Percentiles rank a stretch among this genome's conserved stretches.
Evolutionary conservation across 2,888 invertebrate genomes (phyloP).

Genomic region (Saturnia pavonia): DNA sequence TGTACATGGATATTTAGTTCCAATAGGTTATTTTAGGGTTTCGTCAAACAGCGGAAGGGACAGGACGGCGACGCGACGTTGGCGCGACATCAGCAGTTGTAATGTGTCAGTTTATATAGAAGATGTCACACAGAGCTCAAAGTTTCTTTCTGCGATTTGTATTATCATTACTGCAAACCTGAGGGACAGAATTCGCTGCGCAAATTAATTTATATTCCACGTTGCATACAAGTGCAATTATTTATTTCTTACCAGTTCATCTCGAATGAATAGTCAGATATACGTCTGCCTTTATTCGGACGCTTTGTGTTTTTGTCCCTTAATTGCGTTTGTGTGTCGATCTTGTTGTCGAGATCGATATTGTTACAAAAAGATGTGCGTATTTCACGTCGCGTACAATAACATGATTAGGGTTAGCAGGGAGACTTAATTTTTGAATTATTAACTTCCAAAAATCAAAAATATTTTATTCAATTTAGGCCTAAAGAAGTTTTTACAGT

Average conservation of each 20-base stretch:
- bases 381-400: not conserved
- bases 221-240: slow-evolving; percentile 8
- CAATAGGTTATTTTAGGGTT: too few relatives aligned
- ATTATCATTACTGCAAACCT: too few relatives aligned
- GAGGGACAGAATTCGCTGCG: not conserved
- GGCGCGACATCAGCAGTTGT: too few relatives aligned
- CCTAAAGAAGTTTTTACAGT: too few relatives aligned
- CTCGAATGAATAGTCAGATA: slow-evolving; percentile 5
- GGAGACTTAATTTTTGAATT: not conserved
- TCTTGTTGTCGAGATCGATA: slow-evolving; percentile 3
- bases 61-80: too few relatives aligned
- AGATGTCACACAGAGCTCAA: too few relatives aligned
- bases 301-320: slow-evolving; percentile 5
- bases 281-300: slow-evolving; percentile 8
- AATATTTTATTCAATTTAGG: too few relatives aligned
- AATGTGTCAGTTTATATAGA: too few relatives aligned
- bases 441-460: not conserved
- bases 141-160: too few relatives aligned
- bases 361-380: not conserved
- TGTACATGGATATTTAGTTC: too few relatives aligned
- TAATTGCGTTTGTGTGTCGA: slow-evolving; percentile 10
- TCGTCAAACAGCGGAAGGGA: too few relatives aligned
- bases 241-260: not conserved
- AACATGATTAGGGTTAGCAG: not conserved
- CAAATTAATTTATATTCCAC: slow-evolving; percentile 8